Base-by-base conservation (phyloP, 2,888 invertebrate genomes). In the Crematogaster levior region DNA sequence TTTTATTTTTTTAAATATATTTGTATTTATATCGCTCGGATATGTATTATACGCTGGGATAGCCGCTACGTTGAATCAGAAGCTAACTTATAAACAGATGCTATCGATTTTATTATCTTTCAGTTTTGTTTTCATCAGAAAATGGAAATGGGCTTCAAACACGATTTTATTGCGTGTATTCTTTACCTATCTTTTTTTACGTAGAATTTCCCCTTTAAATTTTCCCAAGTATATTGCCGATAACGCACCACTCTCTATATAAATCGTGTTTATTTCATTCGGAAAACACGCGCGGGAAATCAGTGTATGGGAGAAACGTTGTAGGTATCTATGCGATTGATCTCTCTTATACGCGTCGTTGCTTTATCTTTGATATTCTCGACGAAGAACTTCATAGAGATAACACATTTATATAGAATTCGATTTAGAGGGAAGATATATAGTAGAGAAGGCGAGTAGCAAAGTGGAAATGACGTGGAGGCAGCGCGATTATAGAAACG, bases 341-440 rank as follows among this genome's bases (percentile, higher is more conserved):
- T 74, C 34, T 61, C 46, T n/a, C n/a, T n/a, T 6, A 48, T 53
- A 43, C 63, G 18, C 24, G 27, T 48, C n/a, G 74, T 66, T 21
- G 43, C 37, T 75, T 37, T 34, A 46, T 48, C 27, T 53, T 48
- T 30, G 46, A 51, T 46, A 77, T 74, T 63, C 53, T 60, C 48
- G 65, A 68, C 37, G 43, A 60, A 37, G 48, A 85, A 61, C 61
- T 48, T 85, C 77, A 75, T 77, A 85, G 60, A 70, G 15, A 72
- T 66, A 61, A 84, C 48, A 60, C 34, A 58, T 70, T 58, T 46
- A 18, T 43, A 34, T 81, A 63, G 53, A 63, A 60, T 73, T 77
- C 15, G 68, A 63, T 37, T 7, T 34, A 68, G 53, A 48, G 15
- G 24, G 53, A 4, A 24, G 21, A 65, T 48, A 51, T 18, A 65